Evolutionary conservation across 2,113 vertebrate genomes (phyloP), one percentile per base, ranked within the genome.

Genomic region (Eudyptes chrysolophus): DNA sequence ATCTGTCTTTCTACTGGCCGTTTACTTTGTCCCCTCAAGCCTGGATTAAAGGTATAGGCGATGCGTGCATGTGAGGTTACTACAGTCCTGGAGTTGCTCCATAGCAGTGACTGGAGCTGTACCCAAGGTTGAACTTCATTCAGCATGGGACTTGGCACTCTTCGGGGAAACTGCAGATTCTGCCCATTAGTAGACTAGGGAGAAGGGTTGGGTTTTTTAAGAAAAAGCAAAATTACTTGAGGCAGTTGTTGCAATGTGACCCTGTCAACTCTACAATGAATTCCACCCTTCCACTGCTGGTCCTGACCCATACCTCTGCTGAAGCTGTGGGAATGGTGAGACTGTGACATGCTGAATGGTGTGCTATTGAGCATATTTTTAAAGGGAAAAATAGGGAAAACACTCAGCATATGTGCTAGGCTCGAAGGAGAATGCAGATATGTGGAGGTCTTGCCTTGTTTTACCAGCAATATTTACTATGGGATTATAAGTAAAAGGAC

Each of bases 261-360:
- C 38, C 62, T 4, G 3, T 81, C 79, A 81, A 34, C 70, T 94
- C 61, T 85, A 60, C 65, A 62, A 10, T 62, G 55, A 79, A 91
- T 93, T 94, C 48, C 82, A 90, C 51, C 66, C 71, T 93, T 91
- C 89, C 4, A 0, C 66, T 83, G 72, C 70, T 92, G 90, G 84
- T 95, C 82, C 87, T 79, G 78, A 79, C 84, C 82, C 51, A 26
- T 94, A 77, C 81, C 34, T 96, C 87, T 93, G 81, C 74, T 87
- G 84, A 92, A 87, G 62, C 55, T 72, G 71, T 87, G 80, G 89
- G 79, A 96, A 70, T 83, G 75, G 89, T 88, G 94, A 96, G 92
- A 79, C 80, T 93, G 87, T 87, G 85, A 96, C 85, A 85, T 92
- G 90, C 90, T 93, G 95, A 94, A 92, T 92, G 79, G 82, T 86